Conservation (phyloP, 2,113 vertebrate species). For the Brachypodius melanocephalos region DNA sequence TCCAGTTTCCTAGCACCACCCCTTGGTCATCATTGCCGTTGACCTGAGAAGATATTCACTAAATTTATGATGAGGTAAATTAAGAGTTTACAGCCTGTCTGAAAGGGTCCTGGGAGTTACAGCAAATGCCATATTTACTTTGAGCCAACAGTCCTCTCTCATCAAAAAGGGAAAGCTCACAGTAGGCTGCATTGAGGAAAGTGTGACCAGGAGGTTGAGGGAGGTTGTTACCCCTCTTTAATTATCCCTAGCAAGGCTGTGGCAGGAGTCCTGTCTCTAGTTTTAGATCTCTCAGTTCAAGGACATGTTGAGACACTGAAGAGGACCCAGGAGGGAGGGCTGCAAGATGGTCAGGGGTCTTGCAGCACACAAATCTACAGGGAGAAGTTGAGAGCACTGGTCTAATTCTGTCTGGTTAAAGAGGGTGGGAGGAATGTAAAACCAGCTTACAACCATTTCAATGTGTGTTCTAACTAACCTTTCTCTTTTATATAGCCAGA, state of each 20-base stretch:
- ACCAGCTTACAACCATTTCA: not conserved
- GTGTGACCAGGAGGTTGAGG: not conserved
- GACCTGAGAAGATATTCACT: slow-evolving; percentile 60
- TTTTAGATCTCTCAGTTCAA: not conserved
- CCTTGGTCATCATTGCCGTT: slow-evolving; percentile 77
- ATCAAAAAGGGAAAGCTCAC: not conserved
- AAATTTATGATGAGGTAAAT: not conserved
- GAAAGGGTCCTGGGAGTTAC: not conserved
- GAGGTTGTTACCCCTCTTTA: not conserved
- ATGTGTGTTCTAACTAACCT: not conserved
- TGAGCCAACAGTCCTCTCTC: not conserved
- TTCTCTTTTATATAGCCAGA: not conserved
- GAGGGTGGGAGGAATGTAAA: not conserved
- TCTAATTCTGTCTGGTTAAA: not conserved
- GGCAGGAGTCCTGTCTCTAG: not conserved
- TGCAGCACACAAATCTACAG: not conserved
- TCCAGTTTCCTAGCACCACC: slow-evolving; percentile 77
- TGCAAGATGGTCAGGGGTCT: not conserved
- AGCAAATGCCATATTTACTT: not conserved
- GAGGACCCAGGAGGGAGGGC: not conserved
- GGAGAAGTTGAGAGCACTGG: not conserved
- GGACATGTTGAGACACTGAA: not conserved
- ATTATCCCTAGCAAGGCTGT: not conserved
- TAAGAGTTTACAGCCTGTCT: not conserved
- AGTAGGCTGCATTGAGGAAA: not conserved